Percentiles rank a stretch among this genome's conserved stretches.
Conservation (phyloP, 2,888 invertebrate species). For the Lithophane ornitopus region DNA sequence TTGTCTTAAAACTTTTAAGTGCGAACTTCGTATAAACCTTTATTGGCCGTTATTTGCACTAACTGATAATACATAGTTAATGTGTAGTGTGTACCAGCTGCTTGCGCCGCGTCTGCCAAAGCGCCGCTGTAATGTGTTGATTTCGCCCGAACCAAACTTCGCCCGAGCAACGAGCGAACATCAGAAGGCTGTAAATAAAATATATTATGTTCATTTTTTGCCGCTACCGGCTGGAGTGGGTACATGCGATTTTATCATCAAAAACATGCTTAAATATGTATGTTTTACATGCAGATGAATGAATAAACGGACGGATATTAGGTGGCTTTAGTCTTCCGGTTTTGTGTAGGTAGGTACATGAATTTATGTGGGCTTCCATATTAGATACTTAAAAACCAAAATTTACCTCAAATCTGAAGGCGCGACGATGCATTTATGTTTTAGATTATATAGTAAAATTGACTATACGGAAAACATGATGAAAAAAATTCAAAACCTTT, state of each 20-base stretch:
- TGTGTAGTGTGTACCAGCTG: slow-evolving; percentile 78
- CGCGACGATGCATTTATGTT: neutral
- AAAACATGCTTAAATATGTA: slow-evolving; percentile 45
- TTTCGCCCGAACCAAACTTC: slow-evolving; percentile 89
- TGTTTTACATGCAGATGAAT: slow-evolving; percentile 19
- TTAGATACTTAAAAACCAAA: neutral
- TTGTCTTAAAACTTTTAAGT: slow-evolving; percentile 15
- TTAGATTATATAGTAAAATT: neutral
- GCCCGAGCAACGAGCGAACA: slow-evolving; percentile 88
- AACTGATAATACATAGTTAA: slow-evolving; percentile 61
- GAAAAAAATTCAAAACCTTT: neutral
- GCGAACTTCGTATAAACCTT: slow-evolving; percentile 18
- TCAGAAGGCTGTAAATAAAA: slow-evolving; percentile 81
- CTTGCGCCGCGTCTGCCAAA: slow-evolving; percentile 87
- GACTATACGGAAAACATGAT: neutral
- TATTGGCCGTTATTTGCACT: slow-evolving; percentile 29
- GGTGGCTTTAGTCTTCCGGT: slow-evolving; percentile 2
- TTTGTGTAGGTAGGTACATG: neutral
- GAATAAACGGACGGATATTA: slow-evolving; percentile 20
- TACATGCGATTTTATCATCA: slow-evolving; percentile 17
- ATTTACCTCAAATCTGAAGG: neutral
- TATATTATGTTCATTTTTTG: slow-evolving; percentile 29
- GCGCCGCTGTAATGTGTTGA: slow-evolving; percentile 89
- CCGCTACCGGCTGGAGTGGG: neutral
- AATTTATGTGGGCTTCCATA: neutral